A percentile compares a stretch with the other conserved stretches of the same genome.
These are phyloP conservation scores for Amblyjoppa fuscipennis DNA, from an alignment of 2,888 invertebrate species.

Conservation along the genomic window DNA sequence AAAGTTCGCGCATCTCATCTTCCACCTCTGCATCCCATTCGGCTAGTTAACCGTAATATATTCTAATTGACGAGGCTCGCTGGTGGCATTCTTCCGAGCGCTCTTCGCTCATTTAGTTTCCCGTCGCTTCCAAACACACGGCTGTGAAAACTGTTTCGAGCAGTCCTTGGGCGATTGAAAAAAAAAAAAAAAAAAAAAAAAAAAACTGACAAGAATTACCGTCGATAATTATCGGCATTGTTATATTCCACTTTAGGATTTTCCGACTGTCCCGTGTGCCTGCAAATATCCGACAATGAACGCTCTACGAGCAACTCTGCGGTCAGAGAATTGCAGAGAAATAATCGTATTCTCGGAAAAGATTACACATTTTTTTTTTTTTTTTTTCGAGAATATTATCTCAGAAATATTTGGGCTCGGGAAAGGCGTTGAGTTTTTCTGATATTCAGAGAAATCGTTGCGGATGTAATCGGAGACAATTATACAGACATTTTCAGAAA, in stretches of 20 bases:
- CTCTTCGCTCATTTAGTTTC: constrained; percentile 25
- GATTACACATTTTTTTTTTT: too few species aligned
- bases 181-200: too few species aligned
- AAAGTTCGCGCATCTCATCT: constrained; percentile 28
- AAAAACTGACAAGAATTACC: not conserved
- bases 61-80: constrained; percentile 81
- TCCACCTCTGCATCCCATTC: constrained; percentile 79
- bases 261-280: not conserved
- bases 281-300: not conserved
- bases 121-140: not conserved
- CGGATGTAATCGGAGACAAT: too few species aligned
- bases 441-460: too few species aligned
- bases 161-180: not conserved
- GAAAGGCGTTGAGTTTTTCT: too few species aligned
- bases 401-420: too few species aligned
- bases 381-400: too few species aligned
- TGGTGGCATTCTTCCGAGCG: constrained; percentile 24
- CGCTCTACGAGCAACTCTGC: not conserved
- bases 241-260: not conserved
- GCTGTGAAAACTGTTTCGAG: not conserved
- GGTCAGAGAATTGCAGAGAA: too few species aligned
- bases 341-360: too few species aligned
- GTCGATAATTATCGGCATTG: not conserved
- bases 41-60: constrained; percentile 83
- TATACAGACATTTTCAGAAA: too few species aligned